Base-by-base conservation (phyloP, 2,797 vertebrate species). In the Coilia nasus region DNA sequence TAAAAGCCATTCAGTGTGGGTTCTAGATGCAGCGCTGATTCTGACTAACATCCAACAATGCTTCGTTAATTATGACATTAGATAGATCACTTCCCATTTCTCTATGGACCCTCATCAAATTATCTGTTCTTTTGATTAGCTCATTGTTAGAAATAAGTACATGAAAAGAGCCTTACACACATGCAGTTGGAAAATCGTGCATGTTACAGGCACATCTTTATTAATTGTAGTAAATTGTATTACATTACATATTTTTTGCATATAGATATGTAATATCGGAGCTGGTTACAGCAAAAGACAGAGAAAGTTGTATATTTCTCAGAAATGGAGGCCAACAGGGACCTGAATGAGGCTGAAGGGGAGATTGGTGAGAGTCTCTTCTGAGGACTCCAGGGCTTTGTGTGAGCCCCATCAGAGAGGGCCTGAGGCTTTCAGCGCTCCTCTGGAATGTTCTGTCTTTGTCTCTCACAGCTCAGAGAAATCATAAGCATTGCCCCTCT, bases 401-500 rank as follows among this genome's bases (percentile, higher is more conserved):
- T 57, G 78, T 25, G 21, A 71, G 56, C 57, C 46, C 78, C 28
- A 86, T 82, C 83, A 46, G 81, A 86, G 83, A 83, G 54, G 31
- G 86, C 81, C 81, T 35, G 54, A 80, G 75, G 84, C 86, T 86
- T 89, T 90, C 83, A 87, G 31, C 85, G 82, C 82, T 80, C 81
- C 88, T 81, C 64, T 82, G 90, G 90, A 91, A 91, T 89, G 88
- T 85, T 84, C 86, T 64, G 84, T 80, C 87, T 90, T 88, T 90
- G 87, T 89, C 60, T 82, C 85, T 82, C 47, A 46, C 64, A 50
- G 86, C 85, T 89, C 84, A 86, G 87, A 88, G 86, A 90, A 90
- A 90, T 90, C 90, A 91, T 90, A 90, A 91, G 88, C 90, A 89
- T 82, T 62, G 83, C 85, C 88, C 86, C 89, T 67, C 88, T 85